Evolutionary conservation across 2,797 vertebrate genomes (phyloP), one percentile per base, ranked within the genome.

Genomic region (Phylloscopus collybita): DNA sequence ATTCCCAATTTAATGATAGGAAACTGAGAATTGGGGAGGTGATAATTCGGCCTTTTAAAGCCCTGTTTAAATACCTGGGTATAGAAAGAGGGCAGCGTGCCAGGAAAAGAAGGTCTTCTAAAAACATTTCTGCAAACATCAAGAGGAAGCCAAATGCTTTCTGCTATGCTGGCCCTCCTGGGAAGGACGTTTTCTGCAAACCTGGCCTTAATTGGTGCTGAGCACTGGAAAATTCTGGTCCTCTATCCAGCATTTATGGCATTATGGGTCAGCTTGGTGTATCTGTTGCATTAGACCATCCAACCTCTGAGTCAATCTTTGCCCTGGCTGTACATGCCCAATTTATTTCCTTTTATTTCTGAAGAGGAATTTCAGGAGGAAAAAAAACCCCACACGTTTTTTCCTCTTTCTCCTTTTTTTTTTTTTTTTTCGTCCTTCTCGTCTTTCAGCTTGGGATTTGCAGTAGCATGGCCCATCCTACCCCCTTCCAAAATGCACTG

Each of bases 401-500:
- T 6, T 6, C 1, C 4, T 21, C 3, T 6, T 6, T 34, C 18
- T 32, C 2, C 34, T 34, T 50, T 26, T 73, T 62, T 53, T 75
- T 78, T 67, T 47, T 81, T n/a, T 10, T 16, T 38, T 16, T 22
- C 7, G 9, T 83, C 75, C 70, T 95, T 92, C 90, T 90, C 23
- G 26, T 92, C 78, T 92, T 79, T 84, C 57, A 92, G 7, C 61
- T 30, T 92, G 86, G 82, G 32, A 88, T 94, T 94, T 93, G 45
- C 67, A 85, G 71, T 73, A 61, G 66, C 14, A 6, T 38, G 70
- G 65, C 34, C 71, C n/a, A 42, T 82, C 88, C 95, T 96, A 82
- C 80, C 88, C 80, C 64, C 60, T 93, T 95, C 95, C 91, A 95
- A 97, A 97, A 93, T 67, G 92, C 94, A 65, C 96, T 95, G 96